Conservation (phyloP, 2,888 invertebrate genomes). For the Drosophila buzzatii region DNA sequence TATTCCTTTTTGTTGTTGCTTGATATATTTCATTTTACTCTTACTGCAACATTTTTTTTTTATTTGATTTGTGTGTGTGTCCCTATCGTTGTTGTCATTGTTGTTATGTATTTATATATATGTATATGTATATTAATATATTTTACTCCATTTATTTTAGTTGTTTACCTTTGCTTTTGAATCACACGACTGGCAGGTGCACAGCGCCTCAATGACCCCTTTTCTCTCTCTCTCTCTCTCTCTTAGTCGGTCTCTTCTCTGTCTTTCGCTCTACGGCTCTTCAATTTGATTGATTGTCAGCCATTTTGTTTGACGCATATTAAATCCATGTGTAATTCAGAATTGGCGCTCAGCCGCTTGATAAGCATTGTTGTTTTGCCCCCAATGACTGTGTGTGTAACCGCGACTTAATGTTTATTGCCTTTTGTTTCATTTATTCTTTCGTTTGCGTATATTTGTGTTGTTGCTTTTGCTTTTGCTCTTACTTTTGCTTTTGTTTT, state of each 20-base stretch:
- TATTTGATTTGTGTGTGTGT: constrained; percentile 39
- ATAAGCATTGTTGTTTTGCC: constrained; percentile 42
- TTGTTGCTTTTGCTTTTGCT: background rate
- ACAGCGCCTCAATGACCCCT: constrained; percentile 25
- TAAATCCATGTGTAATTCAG: constrained; percentile 52
- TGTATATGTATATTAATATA: constrained; percentile 14
- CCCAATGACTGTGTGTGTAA: constrained; percentile 24
- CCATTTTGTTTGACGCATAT: constrained; percentile 60
- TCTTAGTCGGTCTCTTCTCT: background rate
- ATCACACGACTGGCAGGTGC: constrained; percentile 61
- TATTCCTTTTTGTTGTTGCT: constrained; percentile 52
- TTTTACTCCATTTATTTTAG: constrained; percentile 35
- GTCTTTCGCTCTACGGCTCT: constrained; percentile 24
- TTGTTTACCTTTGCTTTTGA: constrained; percentile 64
- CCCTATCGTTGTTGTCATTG: constrained; percentile 33
- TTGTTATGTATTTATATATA: constrained; percentile 13
- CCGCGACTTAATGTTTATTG: constrained; percentile 30
- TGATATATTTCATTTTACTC: constrained; percentile 39
- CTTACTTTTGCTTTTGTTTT: background rate
- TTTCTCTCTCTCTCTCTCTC: background rate
- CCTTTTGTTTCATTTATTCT: constrained; percentile 18
- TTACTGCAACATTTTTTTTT: constrained; percentile 20
- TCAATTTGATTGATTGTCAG: constrained; percentile 68
- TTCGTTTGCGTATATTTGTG: background rate
- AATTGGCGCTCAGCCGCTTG: constrained; percentile 39